phyloP scores from a whole-genome alignment of 92 coral and sea anemone species.

The Heliopora coerulea region DNA sequence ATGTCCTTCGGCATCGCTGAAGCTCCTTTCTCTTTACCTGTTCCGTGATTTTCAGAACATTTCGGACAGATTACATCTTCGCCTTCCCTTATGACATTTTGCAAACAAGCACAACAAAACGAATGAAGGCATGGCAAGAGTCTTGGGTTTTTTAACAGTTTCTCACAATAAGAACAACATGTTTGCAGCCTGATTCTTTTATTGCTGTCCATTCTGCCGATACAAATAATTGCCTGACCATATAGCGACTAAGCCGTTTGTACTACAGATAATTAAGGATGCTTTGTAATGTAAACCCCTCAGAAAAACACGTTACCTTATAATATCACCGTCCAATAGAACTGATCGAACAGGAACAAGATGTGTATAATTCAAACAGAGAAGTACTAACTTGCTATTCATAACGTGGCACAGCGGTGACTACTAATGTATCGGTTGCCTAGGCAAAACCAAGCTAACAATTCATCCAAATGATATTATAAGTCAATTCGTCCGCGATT shows the following conservation, averaged over 20 bases:
- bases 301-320: no score
- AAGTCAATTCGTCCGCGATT: neutral
- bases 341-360: no score
- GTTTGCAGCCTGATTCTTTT: conserved; percentile 44
- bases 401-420: neutral
- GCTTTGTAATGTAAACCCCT: no score
- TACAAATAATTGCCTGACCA: neutral
- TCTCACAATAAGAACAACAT: conserved; percentile 68
- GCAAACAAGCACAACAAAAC: conserved; percentile 77
- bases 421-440: neutral
- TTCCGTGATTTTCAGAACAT: conserved; percentile 70
- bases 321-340: no score
- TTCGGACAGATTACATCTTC: conserved; percentile 69
- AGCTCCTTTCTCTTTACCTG: conserved; percentile 54
- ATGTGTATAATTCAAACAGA: no score
- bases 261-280: no score
- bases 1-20: conserved; percentile 68
- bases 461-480: neutral
- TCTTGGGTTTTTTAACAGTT: conserved; percentile 78
- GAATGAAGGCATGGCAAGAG: conserved; percentile 92
- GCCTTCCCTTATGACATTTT: conserved; percentile 55
- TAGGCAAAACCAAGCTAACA: neutral
- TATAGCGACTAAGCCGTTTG: neutral
- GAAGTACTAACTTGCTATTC: neutral
- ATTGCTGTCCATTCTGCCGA: neutral